Conservation (phyloP, 2,797 vertebrate genomes). For the Centroberyx gerrardi region DNA sequence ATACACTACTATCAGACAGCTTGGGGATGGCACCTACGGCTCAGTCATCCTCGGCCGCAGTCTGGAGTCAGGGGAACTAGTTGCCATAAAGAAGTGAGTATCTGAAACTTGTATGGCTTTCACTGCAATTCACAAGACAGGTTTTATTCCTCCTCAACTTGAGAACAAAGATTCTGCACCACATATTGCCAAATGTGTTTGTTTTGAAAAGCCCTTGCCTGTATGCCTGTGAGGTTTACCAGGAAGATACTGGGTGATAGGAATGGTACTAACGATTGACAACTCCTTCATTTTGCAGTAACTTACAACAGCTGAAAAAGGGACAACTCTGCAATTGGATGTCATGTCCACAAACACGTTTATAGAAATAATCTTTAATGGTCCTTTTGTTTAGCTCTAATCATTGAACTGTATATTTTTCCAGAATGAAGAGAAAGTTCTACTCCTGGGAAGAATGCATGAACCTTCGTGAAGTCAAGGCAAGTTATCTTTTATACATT, state of each 20-base stretch:
- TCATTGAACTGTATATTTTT: conserved; percentile 23
- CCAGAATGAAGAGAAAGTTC: conserved; percentile 98
- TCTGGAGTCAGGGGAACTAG: conserved; percentile 94
- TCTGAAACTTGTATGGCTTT: conserved; percentile 14
- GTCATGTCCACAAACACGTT: not conserved
- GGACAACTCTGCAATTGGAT: not conserved
- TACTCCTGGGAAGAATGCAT: conserved; percentile 99
- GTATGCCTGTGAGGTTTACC: not conserved
- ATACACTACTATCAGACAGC: conserved; percentile 94
- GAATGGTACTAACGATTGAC: not conserved
- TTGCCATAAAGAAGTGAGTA: conserved; percentile 96
- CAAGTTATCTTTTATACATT: conserved; percentile 65
- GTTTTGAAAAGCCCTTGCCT: conserved; percentile 1
- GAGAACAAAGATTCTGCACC: not conserved
- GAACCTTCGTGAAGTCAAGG: conserved; percentile 98
- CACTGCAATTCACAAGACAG: not conserved
- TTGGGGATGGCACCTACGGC: conserved; percentile 96
- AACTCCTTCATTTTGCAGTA: not conserved
- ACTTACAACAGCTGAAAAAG: conserved; percentile 7
- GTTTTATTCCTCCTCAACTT: not conserved
- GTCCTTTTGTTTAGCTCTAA: not conserved
- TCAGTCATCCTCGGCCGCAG: conserved; percentile 95
- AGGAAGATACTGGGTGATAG: not conserved
- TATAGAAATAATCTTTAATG: not conserved
- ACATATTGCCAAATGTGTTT: not conserved